Percentiles rank a stretch among this genome's conserved stretches.
Evolutionary conservation across 2,888 invertebrate genomes (phyloP).

Genomic region (Sthenelais limicola): DNA sequence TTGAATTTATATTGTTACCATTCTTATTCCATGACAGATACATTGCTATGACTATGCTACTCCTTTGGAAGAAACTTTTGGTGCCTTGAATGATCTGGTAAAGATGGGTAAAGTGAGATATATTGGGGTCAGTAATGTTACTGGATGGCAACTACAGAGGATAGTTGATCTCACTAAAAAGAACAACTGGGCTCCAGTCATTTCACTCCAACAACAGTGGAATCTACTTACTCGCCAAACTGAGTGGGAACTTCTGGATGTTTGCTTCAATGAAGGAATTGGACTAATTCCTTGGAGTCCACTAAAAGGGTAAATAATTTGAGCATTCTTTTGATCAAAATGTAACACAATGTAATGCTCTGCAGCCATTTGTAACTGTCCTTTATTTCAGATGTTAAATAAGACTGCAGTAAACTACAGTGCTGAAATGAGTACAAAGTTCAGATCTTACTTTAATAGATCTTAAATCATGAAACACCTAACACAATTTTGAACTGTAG

Average conservation of each 20-base stretch:
- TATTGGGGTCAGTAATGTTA: slow-evolving; percentile 48
- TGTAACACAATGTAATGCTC: too few relatives aligned
- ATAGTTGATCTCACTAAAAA: slow-evolving; percentile 41
- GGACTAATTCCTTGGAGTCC: slow-evolving; percentile 65
- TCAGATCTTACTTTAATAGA: too few relatives aligned
- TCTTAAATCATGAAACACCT: too few relatives aligned
- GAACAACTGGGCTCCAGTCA: slow-evolving; percentile 4
- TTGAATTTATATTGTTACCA: too few relatives aligned
- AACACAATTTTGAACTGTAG: too few relatives aligned
- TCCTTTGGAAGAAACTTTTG: slow-evolving; percentile 48
- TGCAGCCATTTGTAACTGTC: too few relatives aligned
- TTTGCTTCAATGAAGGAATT: slow-evolving; percentile 60
- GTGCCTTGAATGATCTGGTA: slow-evolving; percentile 45
- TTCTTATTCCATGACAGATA: slow-evolving; percentile 20
- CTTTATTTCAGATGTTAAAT: too few relatives aligned
- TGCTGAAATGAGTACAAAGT: too few relatives aligned
- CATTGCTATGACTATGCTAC: slow-evolving; percentile 45
- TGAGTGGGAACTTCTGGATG: slow-evolving; percentile 62
- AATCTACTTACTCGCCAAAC: slow-evolving; percentile 58
- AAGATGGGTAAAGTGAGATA: slow-evolving; percentile 44
- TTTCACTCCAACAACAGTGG: slow-evolving; percentile 60
- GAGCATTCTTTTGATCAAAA: too few relatives aligned
- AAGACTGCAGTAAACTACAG: too few relatives aligned
- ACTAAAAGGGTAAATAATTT: slow-evolving; percentile 55
- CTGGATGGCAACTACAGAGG: slow-evolving; percentile 48